phyloP scores from a whole-genome alignment of 2,797 vertebrate species.

The Melanotaenia boesemani region DNA sequence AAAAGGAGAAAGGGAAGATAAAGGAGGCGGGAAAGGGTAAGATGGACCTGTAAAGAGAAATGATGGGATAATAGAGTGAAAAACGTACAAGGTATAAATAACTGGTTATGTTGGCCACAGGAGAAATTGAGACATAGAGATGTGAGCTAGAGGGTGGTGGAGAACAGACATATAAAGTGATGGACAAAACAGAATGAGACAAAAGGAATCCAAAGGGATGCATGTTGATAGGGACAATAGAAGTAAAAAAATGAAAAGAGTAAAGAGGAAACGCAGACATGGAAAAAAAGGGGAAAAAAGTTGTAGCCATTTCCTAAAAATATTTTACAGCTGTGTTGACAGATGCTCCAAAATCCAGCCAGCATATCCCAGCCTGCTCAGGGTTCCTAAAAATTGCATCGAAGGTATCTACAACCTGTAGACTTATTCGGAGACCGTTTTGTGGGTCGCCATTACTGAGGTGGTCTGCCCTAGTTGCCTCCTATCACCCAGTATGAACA shows the following conservation, averaged over 20 bases:
- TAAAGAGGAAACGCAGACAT: neutral
- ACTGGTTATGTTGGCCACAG: slow-evolving; percentile 53
- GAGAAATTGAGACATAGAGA: slow-evolving; percentile 21
- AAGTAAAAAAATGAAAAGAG: slow-evolving; percentile 1
- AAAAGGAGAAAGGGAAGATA: slow-evolving; percentile 64
- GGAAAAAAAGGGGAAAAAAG: neutral
- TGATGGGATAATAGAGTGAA: slow-evolving; percentile 68
- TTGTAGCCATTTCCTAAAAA: slow-evolving; percentile 10
- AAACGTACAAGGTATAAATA: slow-evolving; percentile 62
- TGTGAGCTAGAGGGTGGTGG: slow-evolving; percentile 3
- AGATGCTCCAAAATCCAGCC: slow-evolving; percentile 22
- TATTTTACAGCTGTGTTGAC: slow-evolving; percentile 46
- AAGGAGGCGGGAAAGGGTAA: slow-evolving; percentile 52
- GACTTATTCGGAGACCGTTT: no score
- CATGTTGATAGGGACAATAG: slow-evolving; percentile 6
- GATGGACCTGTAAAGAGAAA: slow-evolving; percentile 68
- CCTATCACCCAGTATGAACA: no score
- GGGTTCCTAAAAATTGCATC: no score
- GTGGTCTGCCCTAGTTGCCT: no score
- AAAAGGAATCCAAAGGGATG: slow-evolving; percentile 9
- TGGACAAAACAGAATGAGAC: slow-evolving; percentile 2
- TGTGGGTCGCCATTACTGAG: no score
- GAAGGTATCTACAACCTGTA: no score
- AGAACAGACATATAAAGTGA: slow-evolving; percentile 19
- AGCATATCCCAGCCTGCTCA: slow-evolving; percentile 8